Evolutionary conservation across 2,113 vertebrate genomes (phyloP), one percentile per base, ranked within the genome.

Genomic region (Nothobranchius furzeri): DNA sequence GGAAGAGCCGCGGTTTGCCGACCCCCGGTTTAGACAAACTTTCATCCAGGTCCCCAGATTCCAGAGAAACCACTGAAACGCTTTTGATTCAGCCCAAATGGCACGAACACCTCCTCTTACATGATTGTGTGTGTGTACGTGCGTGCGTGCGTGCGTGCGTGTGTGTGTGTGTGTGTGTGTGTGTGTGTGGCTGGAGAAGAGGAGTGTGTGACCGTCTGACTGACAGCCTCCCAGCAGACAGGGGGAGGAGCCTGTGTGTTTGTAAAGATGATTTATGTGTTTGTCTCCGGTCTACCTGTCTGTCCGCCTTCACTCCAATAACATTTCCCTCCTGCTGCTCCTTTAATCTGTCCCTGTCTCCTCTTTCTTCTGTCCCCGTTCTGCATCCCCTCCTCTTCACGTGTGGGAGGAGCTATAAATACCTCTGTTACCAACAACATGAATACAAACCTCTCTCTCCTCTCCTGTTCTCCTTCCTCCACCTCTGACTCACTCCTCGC

Each of bases 381-480:
- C 61, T 60, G 51, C 63, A 73, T 72, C 68, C 82, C 76, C 75
- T 49, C 58, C 68, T 80, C 69, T 74, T 43, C 12, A 0, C 66
- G 84, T 85, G 89, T 88, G 88, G 86, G 86, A 74, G 89, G 87
- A 87, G 89, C 81, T 90, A 89, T 78, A 88, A 90, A 90, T 90
- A 90, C 84, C 84, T 60, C 89, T 83, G 89, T 89, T 88, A 85
- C 83, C 85, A 88, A 71, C 89, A 87, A 83, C 85, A 85, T 88
- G 85, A 89, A 88, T 89, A 73, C 79, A 73, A 85, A 62, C 76
- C 82, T 83, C 83, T 88, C 77, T 87, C 85, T 79, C 75, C 72
- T 68, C 58, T 72, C 63, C 60, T 57, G 70, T 60, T 77, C 70
- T 76, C 60, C 73, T 75, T 79, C 68, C 79, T 76, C 75, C 75